Evolutionary conservation across 2,797 vertebrate genomes (phyloP).

Genomic region (Pseudocheirus occidentalis): DNA sequence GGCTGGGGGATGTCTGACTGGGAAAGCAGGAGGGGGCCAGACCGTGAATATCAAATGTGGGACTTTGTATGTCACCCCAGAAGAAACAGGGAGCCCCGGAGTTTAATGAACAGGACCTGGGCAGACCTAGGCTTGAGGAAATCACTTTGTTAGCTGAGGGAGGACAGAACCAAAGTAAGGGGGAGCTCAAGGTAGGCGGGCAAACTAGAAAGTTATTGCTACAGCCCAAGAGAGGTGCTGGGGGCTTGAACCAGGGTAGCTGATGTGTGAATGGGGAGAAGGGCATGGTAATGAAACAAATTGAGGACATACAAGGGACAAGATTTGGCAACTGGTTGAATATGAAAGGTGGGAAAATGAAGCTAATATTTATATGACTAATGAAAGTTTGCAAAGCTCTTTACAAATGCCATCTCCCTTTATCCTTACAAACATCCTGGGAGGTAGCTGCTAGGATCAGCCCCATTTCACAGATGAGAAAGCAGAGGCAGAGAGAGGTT

Average conservation of each 20-base stretch:
- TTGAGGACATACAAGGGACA: background rate
- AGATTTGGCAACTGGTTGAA: background rate
- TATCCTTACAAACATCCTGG: background rate
- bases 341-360: background rate
- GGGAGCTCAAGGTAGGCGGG: background rate
- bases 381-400: background rate
- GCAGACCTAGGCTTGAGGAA: background rate
- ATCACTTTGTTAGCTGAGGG: no score
- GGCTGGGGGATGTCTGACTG: background rate
- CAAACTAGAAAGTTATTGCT: background rate
- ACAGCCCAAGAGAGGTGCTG: background rate
- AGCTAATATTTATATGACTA: background rate
- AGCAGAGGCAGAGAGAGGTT: background rate
- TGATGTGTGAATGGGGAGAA: background rate
- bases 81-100: background rate
- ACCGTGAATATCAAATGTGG: background rate
- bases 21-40: background rate
- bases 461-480: no score
- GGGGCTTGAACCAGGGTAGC: background rate
- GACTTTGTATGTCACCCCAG: background rate
- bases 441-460: background rate
- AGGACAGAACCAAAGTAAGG: background rate
- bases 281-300: background rate
- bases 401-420: background rate
- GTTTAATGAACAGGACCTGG: no score